Base-by-base conservation (phyloP, 2,797 vertebrate species). In the Coracias cyanogaster region DNA sequence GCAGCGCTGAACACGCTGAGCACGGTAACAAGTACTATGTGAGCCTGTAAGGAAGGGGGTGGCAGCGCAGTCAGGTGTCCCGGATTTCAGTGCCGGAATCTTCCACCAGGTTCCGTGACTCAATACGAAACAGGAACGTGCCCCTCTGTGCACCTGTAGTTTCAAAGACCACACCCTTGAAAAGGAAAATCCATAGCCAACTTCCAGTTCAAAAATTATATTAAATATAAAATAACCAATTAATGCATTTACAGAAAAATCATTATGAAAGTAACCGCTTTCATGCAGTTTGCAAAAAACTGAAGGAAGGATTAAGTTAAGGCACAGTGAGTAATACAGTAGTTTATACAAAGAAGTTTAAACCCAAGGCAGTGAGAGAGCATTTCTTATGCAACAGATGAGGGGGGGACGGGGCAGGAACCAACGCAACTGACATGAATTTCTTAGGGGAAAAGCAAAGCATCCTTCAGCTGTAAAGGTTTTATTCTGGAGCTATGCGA, bases 281-380 rank as follows among this genome's bases (percentile, higher is more conserved):
- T 95, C 93, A 90, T 94, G 96, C 15, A 89, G 62, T 88, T 96
- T 95, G 82, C 91, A 97, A 95, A 96, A 96, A 97, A 97, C 51
- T 64, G 80, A 96, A 87, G 95, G 89, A 96, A 97, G 87, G 91
- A 94, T 97, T 97, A 97, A 98, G 94, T 95, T 98, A 98, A 98
- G 98, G 97, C 98, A 98, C 97, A 96, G 93, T 97, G 90, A 98
- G 86, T 97, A 96, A 95, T 92, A 97, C 71, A 96, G 78, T 86
- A 93, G 88, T 94, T 94, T 71, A 77, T 95, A 96, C 83, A 93
- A 64, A 95, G 77, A 93, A 76, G 86, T 95, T 95, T 43, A 94
- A 95, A 72, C 81, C 54, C 82, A 77, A 89, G 91, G 93, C 94
- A 95, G 92, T 84, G 94, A 94, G 91, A 94, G 91, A 95, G 78